Evolutionary conservation across 2,113 vertebrate genomes (phyloP).

Genomic region (Argyrosomus japonicus): DNA sequence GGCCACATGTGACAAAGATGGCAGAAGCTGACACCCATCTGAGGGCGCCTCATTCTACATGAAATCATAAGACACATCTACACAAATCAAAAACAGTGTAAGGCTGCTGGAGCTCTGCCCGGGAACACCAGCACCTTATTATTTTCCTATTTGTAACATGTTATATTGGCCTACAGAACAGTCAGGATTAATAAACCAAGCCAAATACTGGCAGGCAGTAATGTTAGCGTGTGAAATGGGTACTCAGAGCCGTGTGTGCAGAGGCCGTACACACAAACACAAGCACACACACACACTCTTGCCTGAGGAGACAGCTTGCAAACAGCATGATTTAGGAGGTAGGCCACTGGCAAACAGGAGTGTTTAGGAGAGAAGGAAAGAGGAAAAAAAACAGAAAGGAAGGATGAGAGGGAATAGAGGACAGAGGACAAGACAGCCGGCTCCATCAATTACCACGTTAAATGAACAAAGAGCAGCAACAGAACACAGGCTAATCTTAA

Average conservation of each 20-base stretch:
- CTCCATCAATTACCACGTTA: slow-evolving; percentile 75
- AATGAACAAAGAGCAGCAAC: slow-evolving; percentile 68
- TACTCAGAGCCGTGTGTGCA: slow-evolving; percentile 43
- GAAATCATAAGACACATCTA: slow-evolving; percentile 26
- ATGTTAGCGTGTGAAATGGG: slow-evolving; percentile 57
- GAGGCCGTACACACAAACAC: slow-evolving; percentile 22
- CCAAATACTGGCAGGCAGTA: slow-evolving; percentile 59
- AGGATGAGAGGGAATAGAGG: slow-evolving; percentile 38
- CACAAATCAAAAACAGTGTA: slow-evolving; percentile 21
- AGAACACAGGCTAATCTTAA: slow-evolving; percentile 70
- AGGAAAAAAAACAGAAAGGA: slow-evolving; percentile 23
- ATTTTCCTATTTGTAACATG: slow-evolving; percentile 53
- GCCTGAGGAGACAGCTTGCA: slow-evolving; percentile 73
- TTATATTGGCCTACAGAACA: slow-evolving; percentile 66
- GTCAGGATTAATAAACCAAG: slow-evolving; percentile 71
- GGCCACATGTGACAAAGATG: slow-evolving; percentile 35
- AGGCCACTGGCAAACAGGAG: slow-evolving; percentile 56
- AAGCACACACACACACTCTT: slow-evolving; percentile 16
- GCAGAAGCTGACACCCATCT: slow-evolving; percentile 3
- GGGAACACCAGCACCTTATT: slow-evolving; percentile 47
- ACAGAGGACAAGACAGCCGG: slow-evolving; percentile 40
- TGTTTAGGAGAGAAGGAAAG: slow-evolving; percentile 61
- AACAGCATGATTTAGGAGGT: slow-evolving; percentile 74
- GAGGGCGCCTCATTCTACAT: neutral
- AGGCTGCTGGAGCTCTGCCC: slow-evolving; percentile 26